These are phyloP conservation scores for Lasioglossum morio DNA, from an alignment of 2,888 invertebrate genomes.

Conservation along the genomic window DNA sequence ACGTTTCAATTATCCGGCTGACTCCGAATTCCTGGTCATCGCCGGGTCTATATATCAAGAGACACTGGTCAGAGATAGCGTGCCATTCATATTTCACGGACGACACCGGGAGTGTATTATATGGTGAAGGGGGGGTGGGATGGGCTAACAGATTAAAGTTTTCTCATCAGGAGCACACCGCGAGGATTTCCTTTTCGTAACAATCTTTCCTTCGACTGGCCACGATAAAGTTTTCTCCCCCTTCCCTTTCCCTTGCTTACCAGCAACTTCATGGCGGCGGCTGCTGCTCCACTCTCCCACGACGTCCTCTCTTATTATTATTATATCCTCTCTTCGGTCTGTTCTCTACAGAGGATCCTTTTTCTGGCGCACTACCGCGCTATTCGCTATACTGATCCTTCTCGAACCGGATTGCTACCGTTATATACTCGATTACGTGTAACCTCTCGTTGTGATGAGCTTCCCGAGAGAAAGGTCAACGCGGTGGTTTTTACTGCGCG, in stretches of 20 bases:
- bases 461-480: conserved; percentile 36
- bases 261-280: conserved; percentile 60
- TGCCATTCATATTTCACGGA: conserved; percentile 66
- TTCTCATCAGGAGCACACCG: conserved; percentile 67
- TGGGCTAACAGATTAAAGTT: conserved; percentile 70
- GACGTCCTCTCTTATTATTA: conserved; percentile 39
- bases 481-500: conserved; percentile 14
- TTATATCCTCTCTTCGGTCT: neutral
- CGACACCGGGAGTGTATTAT: conserved; percentile 64
- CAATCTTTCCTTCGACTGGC: conserved; percentile 56
- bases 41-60: conserved; percentile 47
- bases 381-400: conserved; percentile 46
- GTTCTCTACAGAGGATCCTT: conserved; percentile 24
- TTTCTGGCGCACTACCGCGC: conserved; percentile 1
- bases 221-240: conserved; percentile 64
- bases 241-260: conserved; percentile 49
- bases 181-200: conserved; percentile 61
- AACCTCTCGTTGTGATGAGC: conserved; percentile 43
- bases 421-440: conserved; percentile 58
- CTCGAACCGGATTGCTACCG: conserved; percentile 19
- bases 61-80: conserved; percentile 49
- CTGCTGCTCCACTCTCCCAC: conserved; percentile 27
- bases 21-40: conserved; percentile 11
- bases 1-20: conserved; percentile 57
- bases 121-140: neutral